phyloP scores from a whole-genome alignment of 2,888 invertebrate genomes.

The Anagyrus pseudococci region DNA sequence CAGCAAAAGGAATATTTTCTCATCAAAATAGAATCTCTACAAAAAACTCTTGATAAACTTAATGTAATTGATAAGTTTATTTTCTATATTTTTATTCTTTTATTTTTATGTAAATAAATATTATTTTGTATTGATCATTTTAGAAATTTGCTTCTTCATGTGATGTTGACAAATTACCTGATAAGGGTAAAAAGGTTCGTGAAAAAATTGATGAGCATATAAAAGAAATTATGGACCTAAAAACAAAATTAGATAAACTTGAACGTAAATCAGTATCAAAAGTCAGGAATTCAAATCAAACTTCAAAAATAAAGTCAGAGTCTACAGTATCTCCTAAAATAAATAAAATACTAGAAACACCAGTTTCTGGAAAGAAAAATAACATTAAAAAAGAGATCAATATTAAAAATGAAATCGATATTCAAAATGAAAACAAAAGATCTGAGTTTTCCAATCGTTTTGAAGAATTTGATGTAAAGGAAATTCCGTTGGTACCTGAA shows the following conservation, averaged over 20 bases:
- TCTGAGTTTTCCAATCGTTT: background rate
- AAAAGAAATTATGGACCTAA: slow-evolving; percentile 7
- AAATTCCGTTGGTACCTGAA: slow-evolving; percentile 26
- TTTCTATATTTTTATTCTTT: background rate
- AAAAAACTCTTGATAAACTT: slow-evolving; percentile 44
- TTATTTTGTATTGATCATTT: background rate
- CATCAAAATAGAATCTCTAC: slow-evolving; percentile 42
- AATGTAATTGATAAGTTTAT: slow-evolving; percentile 45
- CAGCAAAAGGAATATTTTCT: slow-evolving; percentile 44
- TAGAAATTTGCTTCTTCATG: slow-evolving; percentile 20
- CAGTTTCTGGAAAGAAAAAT: slow-evolving; percentile 3
- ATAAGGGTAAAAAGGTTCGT: slow-evolving; percentile 33
- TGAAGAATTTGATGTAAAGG: slow-evolving; percentile 17
- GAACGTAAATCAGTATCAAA: background rate
- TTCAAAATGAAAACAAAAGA: background rate
- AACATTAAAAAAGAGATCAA: background rate
- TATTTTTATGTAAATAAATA: slow-evolving; percentile 3
- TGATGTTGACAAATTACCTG: slow-evolving; percentile 25
- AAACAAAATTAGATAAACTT: slow-evolving; percentile 16
- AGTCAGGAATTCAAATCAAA: slow-evolving; percentile 3
- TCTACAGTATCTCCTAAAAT: background rate
- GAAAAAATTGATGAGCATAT: slow-evolving; percentile 20
- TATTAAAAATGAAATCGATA: background rate
- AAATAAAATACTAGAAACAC: background rate
- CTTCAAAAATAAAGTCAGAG: background rate